A percentile compares a stretch with the other conserved stretches of the same genome.
Evolutionary conservation across 1,140 invertebrate genomes (phyloP).

Genomic region (Onthophagus taurus): DNA sequence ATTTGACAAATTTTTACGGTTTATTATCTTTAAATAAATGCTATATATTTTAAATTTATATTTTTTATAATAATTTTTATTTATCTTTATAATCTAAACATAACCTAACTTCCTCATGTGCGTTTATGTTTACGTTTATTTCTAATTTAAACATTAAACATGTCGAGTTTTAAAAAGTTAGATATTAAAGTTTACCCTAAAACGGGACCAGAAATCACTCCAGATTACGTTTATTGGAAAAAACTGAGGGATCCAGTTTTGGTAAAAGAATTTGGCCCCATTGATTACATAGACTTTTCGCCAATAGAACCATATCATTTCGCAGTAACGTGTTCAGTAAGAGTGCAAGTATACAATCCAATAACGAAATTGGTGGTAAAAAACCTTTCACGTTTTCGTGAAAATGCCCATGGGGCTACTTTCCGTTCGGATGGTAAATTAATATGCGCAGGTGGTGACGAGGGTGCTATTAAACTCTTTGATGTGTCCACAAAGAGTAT

Average conservation of each 20-base stretch:
- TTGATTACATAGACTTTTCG: slow-evolving; percentile 86
- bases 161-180: slow-evolving; percentile 61
- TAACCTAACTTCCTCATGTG: too few species aligned
- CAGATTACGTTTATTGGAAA: slow-evolving; percentile 78
- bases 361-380: slow-evolving; percentile 75
- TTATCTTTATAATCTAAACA: too few species aligned
- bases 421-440: slow-evolving; percentile 81
- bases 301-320: slow-evolving; percentile 79
- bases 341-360: slow-evolving; percentile 87
- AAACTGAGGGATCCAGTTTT: slow-evolving; percentile 73
- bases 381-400: slow-evolving; percentile 77
- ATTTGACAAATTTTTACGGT: too few species aligned
- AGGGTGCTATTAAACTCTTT: slow-evolving; percentile 79
- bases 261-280: slow-evolving; percentile 84
- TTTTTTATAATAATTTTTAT: too few species aligned
- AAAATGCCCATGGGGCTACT: slow-evolving; percentile 75
- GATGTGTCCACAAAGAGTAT: slow-evolving; percentile 8
- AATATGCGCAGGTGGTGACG: slow-evolving; percentile 79
- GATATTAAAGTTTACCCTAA: slow-evolving; percentile 63
- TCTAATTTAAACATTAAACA: slow-evolving; percentile 30
- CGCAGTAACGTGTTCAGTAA: slow-evolving; percentile 81
- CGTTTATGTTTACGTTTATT: too few species aligned
- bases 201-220: slow-evolving; percentile 54
- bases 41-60: too few species aligned
- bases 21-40: too few species aligned